Conservation (phyloP, 92 coral and sea anemone genomes). For the Parazoanthus darwini region DNA sequence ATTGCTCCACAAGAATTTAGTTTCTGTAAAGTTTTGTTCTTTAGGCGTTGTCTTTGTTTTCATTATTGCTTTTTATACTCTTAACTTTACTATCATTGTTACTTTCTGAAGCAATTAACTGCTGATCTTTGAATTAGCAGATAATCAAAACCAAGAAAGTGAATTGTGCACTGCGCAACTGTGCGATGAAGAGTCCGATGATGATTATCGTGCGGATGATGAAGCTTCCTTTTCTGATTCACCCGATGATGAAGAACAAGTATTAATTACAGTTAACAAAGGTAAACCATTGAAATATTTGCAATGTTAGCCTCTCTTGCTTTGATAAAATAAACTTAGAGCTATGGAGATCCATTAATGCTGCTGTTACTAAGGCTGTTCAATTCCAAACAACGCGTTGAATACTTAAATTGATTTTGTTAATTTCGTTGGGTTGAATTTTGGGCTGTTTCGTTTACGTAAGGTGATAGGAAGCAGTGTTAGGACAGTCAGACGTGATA, state of each 20-base stretch:
- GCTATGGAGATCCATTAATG: too few species aligned
- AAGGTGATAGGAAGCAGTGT: neutral
- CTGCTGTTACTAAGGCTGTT: too few species aligned
- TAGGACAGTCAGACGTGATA: neutral
- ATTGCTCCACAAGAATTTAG: neutral
- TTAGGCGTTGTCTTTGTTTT: neutral
- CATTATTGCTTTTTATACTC: neutral
- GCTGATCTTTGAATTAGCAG: constrained; percentile 5
- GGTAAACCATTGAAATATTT: neutral
- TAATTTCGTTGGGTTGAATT: neutral
- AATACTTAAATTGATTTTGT: neutral
- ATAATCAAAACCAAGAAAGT: neutral
- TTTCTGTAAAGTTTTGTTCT: neutral
- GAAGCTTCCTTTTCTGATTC: constrained; percentile 15
- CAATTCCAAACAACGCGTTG: too few species aligned
- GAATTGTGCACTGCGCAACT: neutral
- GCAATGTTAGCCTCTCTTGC: neutral
- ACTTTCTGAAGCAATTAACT: neutral
- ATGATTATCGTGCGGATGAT: constrained; percentile 24
- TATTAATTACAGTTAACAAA: neutral
- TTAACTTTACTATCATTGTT: neutral
- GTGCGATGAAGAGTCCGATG: constrained; percentile 18
- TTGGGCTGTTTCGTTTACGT: neutral
- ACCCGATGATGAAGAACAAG: constrained; percentile 14
- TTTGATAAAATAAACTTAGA: neutral